phyloP scores from a whole-genome alignment of 2,797 vertebrate genomes.

The Tinamus major region DNA sequence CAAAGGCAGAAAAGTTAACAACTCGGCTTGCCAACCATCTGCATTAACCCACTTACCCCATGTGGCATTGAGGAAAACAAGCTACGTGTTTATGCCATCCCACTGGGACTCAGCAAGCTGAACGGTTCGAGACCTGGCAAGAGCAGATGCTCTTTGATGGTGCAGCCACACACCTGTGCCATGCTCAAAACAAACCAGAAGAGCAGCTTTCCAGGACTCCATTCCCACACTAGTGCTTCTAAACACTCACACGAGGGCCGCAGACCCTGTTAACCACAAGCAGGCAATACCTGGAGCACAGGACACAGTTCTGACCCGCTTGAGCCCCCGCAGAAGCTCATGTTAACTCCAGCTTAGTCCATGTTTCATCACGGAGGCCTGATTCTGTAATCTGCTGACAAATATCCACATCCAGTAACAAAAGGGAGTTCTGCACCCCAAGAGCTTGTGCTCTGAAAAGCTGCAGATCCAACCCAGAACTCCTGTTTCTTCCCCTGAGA shows the following conservation, averaged over 20 bases:
- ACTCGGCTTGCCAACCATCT: background rate
- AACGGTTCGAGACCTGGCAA: background rate
- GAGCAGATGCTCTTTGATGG: background rate
- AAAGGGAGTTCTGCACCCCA: background rate
- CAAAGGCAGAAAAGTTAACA: background rate
- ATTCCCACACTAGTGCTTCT: background rate
- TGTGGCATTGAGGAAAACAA: background rate
- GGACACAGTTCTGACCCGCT: background rate
- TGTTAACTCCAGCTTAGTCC: background rate
- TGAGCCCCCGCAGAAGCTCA: background rate
- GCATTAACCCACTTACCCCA: background rate
- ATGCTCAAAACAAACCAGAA: background rate
- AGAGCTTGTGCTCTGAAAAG: background rate
- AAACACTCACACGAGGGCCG: background rate
- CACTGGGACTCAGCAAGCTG: background rate
- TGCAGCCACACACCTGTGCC: background rate
- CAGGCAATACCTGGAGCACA: rapidly evolving
- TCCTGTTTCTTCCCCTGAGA: background rate
- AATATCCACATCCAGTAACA: background rate
- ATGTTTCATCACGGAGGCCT: background rate
- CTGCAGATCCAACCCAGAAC: rapidly evolving
- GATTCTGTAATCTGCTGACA: background rate
- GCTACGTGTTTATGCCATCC: background rate
- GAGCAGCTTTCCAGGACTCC: background rate
- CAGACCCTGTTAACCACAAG: background rate